Conservation (phyloP, 2,113 vertebrate species). For the Talpa occidentalis region DNA sequence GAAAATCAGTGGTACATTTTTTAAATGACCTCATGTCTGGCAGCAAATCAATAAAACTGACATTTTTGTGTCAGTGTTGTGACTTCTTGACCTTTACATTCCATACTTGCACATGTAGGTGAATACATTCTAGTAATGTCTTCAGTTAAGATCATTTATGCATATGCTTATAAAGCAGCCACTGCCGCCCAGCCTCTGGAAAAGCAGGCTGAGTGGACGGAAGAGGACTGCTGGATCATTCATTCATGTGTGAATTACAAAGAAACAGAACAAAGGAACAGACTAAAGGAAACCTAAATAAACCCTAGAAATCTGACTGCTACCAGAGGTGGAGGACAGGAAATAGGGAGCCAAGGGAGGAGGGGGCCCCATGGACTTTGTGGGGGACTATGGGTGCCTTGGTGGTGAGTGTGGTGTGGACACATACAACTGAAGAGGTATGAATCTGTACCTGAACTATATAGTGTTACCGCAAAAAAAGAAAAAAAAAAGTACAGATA, state of each 20-base stretch:
- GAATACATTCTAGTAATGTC: conserved; percentile 49
- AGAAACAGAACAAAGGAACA: too few relatives aligned
- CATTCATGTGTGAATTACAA: too few relatives aligned
- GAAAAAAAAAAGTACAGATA: too few relatives aligned
- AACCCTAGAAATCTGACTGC: too few relatives aligned
- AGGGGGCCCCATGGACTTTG: too few relatives aligned
- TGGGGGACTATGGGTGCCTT: too few relatives aligned
- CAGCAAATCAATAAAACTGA: conserved; percentile 61
- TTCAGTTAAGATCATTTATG: conserved; percentile 75
- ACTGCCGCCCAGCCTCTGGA: conserved; percentile 19
- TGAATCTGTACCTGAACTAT: neutral
- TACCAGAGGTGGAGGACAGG: too few relatives aligned
- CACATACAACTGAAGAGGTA: too few relatives aligned
- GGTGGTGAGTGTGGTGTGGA: neutral
- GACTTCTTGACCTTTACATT: conserved; percentile 57
- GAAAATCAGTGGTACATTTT: neutral
- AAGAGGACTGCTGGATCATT: neutral
- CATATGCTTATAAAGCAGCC: conserved; percentile 57
- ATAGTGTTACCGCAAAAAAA: too few relatives aligned
- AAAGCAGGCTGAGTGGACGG: neutral
- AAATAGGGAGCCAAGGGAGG: too few relatives aligned
- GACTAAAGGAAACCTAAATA: too few relatives aligned
- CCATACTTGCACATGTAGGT: conserved; percentile 56
- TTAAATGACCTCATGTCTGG: neutral
- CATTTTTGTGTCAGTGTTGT: conserved; percentile 38